Base-by-base conservation (phyloP, 2,888 invertebrate species). In the Drosophila mimica region DNA sequence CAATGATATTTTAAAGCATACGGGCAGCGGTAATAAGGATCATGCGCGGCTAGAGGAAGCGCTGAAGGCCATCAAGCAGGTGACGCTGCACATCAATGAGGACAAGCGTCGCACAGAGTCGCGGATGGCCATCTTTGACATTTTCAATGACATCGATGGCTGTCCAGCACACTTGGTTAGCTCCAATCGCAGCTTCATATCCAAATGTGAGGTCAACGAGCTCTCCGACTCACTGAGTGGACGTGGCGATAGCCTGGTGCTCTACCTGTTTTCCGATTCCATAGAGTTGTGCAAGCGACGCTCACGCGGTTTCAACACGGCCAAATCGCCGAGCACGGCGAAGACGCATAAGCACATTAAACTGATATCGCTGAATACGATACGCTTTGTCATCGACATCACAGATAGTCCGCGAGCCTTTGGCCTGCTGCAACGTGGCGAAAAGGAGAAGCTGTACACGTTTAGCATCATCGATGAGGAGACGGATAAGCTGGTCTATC, bases 111-210 rank as follows among this genome's bases (percentile, higher is more conserved):
- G 97, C 94, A 98, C 99, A 0, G 99, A 99, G 94, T 97, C 97
- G 17, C 98, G 98, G 93, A 95, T 98, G 92, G 98, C 97, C 83
- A 97, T 99, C 95, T 99, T 99, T 94, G 98, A 98, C 94, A 98
- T 99, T 81, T 97, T 99, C 93, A 98, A 99, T 93, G 99, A 99
- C 92, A 99, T 99, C 90, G 99, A 99, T 92, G 97, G 98, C 93
- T 99, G 99, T 93, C 99, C 99, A 79, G 96, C 98, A 0, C 97
- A 98, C 92, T 94, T 99, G 81, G 96, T 99, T 48, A 98, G 98
- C 9, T 98, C 99, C 8, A 98, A 98, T 93, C 95, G 99, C 62
- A 96, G 95, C 87, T 98, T 98, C 92, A 95, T 98, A 69, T 95
- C 96, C 34, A 96, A 96, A 89, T 96, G 97, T 89, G 98, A 98